Percentiles rank a stretch among this genome's conserved stretches.
These are phyloP conservation scores for Nymphicus hollandicus DNA, from an alignment of 2,113 vertebrate species.

Conservation along the genomic window DNA sequence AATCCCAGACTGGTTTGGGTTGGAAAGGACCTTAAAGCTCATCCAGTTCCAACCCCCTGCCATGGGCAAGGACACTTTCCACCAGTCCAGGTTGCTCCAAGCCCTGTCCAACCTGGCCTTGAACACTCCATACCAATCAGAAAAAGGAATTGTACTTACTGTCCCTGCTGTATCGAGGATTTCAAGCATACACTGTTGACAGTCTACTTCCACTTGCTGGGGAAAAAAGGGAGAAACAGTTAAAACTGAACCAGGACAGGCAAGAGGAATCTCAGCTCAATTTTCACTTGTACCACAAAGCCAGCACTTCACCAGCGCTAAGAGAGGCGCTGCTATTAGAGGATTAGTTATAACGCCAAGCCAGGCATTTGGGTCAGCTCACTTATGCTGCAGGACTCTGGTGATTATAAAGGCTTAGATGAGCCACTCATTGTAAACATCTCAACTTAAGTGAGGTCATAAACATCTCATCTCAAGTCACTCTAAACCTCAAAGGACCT, in stretches of 20 bases:
- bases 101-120: not conserved
- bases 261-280: not conserved
- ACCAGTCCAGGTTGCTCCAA: not conserved
- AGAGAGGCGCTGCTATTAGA: not conserved
- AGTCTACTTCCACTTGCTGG: slow-evolving; percentile 99
- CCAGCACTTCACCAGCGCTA: not conserved
- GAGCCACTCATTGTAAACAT: not conserved
- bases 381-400: not conserved
- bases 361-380: not conserved
- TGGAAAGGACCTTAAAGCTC: not conserved
- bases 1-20: not conserved
- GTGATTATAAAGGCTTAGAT: not conserved
- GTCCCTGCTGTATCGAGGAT: slow-evolving; percentile 98
- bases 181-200: slow-evolving; percentile 99
- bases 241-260: not conserved
- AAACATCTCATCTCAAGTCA: not conserved
- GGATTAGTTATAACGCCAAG: not conserved
- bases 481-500: not conserved
- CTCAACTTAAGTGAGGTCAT: not conserved
- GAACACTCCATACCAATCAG: not conserved
- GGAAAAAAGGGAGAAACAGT: not conserved
- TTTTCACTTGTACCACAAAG: not conserved
- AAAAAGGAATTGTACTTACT: slow-evolving; percentile 76
- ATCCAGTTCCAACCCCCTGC: not conserved
- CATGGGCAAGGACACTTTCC: not conserved